Conservation (phyloP, 2,888 invertebrate genomes). For the Drosophila yooni region DNA sequence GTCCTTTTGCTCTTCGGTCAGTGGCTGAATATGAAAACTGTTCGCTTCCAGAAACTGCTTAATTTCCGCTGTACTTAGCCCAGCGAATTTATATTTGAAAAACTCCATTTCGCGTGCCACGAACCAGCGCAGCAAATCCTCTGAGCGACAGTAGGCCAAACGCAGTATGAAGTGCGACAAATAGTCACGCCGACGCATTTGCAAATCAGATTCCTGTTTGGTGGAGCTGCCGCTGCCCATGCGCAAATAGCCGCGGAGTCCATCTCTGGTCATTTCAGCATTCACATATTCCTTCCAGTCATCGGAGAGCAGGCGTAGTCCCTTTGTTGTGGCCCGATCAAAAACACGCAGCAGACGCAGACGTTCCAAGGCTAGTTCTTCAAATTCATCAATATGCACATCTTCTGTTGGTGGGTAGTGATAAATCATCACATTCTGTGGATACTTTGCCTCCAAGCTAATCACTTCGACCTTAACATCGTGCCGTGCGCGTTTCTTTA, state of each 20-base stretch:
- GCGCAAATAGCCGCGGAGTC: slow-evolving; percentile 88
- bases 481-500: slow-evolving; percentile 71
- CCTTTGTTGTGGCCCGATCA: slow-evolving; percentile 90
- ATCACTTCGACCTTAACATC: slow-evolving; percentile 84
- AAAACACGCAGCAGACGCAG: slow-evolving; percentile 91
- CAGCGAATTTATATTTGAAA: slow-evolving; percentile 92
- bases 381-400: slow-evolving; percentile 93
- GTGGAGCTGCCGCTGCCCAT: slow-evolving; percentile 85
- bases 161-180: slow-evolving; percentile 97
- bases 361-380: slow-evolving; percentile 93
- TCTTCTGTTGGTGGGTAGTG: slow-evolving; percentile 90
- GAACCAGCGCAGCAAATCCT: slow-evolving; percentile 95
- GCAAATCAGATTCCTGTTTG: slow-evolving; percentile 87
- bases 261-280: slow-evolving; percentile 89
- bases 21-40: slow-evolving; percentile 88
- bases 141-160: slow-evolving; percentile 94
- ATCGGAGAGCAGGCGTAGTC: slow-evolving; percentile 87
- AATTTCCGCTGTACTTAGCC: slow-evolving; percentile 87
- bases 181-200: slow-evolving; percentile 91
- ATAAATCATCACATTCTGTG: slow-evolving; percentile 93
- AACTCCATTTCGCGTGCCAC: slow-evolving; percentile 94
- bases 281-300: slow-evolving; percentile 89
- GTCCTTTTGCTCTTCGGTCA: slow-evolving; percentile 89
- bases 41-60: slow-evolving; percentile 89
- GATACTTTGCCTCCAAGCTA: slow-evolving; percentile 86